Evolutionary conservation across 2,888 invertebrate species (phyloP), one percentile per base, ranked within the genome.

Genomic region (Archips crataeganus): DNA sequence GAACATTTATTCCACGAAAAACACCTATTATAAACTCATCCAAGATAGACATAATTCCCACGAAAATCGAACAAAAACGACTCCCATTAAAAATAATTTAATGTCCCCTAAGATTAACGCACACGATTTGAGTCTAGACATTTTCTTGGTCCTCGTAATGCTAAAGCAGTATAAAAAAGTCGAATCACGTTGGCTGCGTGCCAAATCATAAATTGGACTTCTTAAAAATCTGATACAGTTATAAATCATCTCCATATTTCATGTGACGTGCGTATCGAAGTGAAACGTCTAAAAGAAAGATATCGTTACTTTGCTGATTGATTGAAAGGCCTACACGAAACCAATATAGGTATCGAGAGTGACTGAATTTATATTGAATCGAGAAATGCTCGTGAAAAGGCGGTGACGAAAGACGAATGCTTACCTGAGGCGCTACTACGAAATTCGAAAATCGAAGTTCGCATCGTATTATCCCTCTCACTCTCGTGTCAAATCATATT

Each of bases 281-380:
- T 54, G 62, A 51, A 32, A 51, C 51, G 42, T 71, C n/a, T 61
- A 60, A 66, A 67, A 45, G 57, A 57, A 66, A 67, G 61, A 67
- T 15, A 62, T 61, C 72, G 61, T 72, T 66, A 36, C 68, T 15
- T 54, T 47, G 15, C 32, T 68, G 68, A 73, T 68, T 68, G 68
- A 73, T 68, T 57, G 59, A 68, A 45, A 45, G 62, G 47, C 34
- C 9, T 49, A 59, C 57, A 49, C 49, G 68, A 68, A 73, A 49
- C 59, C 73, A 68, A 68, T 73, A 72, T 73, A 72, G 60, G 71
- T 45, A 68, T 36, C 59, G 57, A 11, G 57, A 70, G 70, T 49
- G 57, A 57, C 57, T 57, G 32, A 11, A 32, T 57, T 57, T 60
- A 60, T 60, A 60, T 39, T 8, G 36, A 34, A 39, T n/a, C 9